Evolutionary conservation across 1,140 invertebrate species (phyloP), one percentile per base, ranked within the genome.

Genomic region (Drosophila oshimai): DNA sequence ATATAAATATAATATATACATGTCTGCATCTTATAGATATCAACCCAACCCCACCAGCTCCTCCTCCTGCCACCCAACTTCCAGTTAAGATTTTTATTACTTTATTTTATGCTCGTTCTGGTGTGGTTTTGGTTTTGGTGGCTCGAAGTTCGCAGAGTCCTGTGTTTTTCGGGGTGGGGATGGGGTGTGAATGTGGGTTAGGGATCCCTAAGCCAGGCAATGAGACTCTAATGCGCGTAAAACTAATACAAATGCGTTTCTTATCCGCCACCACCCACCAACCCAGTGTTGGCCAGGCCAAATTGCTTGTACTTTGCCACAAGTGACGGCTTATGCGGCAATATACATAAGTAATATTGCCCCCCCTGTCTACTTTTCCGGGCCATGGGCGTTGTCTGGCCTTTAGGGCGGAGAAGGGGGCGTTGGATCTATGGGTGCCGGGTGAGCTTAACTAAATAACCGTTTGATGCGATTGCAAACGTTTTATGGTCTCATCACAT

Each of bases 201-300:
- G n/a, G 57, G 26, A 39, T 39, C 51, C 80, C 54, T 86, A 84
- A 84, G 80, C 80, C 80, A 73, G 81, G 80, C 80, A 86, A 86
- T 86, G 80, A 87, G 80, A 86, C 80, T 87, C 81, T 86, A 86
- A 86, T 86, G 80, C 80, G 80, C 81, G 81, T 87, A 86, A 86
- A 86, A 86, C 80, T 86, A 86, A 86, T 86, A 86, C 80, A 86
- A 86, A 86, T 86, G 80, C 80, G 71, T 86, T 86, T 86, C 81
- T 86, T 87, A 86, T 86, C 81, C 79, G 62, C 37, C 60, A 34
- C 45, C 54, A n/a, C 45, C 50, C 29, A 51, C 12, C 50, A 2
- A 17, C 31, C 10, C 15, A n/a, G n/a, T 33, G n/a, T 17, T 54
- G 31, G n/a, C 28, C 65, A 41, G 44, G 53, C 78, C 81, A 87